These are phyloP conservation scores for Belgica antarctica DNA, from an alignment of 2,888 invertebrate genomes.

Conservation along the genomic window DNA sequence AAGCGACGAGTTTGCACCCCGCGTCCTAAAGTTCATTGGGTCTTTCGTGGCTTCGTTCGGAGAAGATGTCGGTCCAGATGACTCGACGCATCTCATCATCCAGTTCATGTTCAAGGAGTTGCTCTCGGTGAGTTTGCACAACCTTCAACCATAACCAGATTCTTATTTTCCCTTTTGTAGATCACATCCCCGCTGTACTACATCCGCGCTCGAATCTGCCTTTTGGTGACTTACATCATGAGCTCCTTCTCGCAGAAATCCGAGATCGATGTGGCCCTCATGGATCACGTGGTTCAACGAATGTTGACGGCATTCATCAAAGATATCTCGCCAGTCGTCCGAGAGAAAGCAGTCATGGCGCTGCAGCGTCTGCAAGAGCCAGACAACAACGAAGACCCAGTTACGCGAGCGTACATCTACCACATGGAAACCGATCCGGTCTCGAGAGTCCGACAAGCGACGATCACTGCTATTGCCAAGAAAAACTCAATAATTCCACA, in stretches of 20 bases:
- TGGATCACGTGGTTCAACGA: conserved; percentile 66
- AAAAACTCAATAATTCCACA: conserved; percentile 67
- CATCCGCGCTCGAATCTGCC: conserved; percentile 72
- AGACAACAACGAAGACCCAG: conserved; percentile 68
- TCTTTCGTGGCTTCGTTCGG: conserved; percentile 66
- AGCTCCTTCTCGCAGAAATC: conserved; percentile 73
- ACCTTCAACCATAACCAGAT: conserved; percentile 37
- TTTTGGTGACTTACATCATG: conserved; percentile 72
- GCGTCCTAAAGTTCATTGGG: conserved; percentile 68
- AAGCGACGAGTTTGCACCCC: conserved; percentile 66
- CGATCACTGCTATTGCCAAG: conserved; percentile 71
- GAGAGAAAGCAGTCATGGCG: conserved; percentile 76
- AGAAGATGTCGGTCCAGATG: conserved; percentile 52
- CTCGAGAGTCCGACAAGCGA: conserved; percentile 68
- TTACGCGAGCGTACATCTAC: conserved; percentile 69
- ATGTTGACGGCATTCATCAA: conserved; percentile 60
- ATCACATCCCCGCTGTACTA: conserved; percentile 57
- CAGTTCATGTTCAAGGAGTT: conserved; percentile 50
- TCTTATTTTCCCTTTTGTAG: too few species aligned
- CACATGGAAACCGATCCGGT: conserved; percentile 74
- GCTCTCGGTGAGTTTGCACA: conserved; percentile 48
- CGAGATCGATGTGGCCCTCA: conserved; percentile 72
- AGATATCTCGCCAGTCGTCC: conserved; percentile 72
- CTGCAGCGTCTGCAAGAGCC: conserved; percentile 80
- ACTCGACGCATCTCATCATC: conserved; percentile 50